These are phyloP conservation scores for Sciurus carolinensis DNA, from an alignment of 2,797 vertebrate genomes.

Conservation along the genomic window DNA sequence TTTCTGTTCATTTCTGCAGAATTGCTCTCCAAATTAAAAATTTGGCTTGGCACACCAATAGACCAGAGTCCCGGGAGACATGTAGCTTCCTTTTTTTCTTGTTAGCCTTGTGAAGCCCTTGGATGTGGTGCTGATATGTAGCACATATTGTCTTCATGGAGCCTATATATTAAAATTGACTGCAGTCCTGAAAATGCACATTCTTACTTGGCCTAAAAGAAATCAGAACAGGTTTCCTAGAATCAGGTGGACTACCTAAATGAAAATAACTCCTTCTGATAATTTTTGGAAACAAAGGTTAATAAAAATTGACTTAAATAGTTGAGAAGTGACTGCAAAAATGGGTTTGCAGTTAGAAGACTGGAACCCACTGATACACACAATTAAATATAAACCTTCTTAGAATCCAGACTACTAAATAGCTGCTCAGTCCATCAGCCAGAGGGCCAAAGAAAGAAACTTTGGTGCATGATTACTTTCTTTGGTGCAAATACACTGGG, in stretches of 20 bases:
- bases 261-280: background rate
- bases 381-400: conserved; percentile 47
- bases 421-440: background rate
- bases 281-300: conserved; percentile 51
- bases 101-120: background rate
- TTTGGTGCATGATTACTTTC: background rate
- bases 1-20: conserved; percentile 74
- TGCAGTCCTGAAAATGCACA: background rate
- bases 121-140: background rate
- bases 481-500: rapidly evolving
- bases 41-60: conserved; percentile 43
- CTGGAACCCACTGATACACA: background rate
- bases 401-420: background rate
- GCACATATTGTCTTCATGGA: background rate
- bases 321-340: conserved; percentile 26
- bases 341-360: background rate
- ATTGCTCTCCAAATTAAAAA: conserved; percentile 74
- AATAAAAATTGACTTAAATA: conserved; percentile 41
- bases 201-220: background rate
- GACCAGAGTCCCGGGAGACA: conserved; percentile 16
- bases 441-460: background rate
- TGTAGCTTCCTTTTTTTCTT: background rate
- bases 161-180: background rate
- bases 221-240: background rate
- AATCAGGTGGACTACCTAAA: background rate